Evolutionary conservation across 2,888 invertebrate species (phyloP), one percentile per base, ranked within the genome.

Genomic region (Aricia artaxerxes): DNA sequence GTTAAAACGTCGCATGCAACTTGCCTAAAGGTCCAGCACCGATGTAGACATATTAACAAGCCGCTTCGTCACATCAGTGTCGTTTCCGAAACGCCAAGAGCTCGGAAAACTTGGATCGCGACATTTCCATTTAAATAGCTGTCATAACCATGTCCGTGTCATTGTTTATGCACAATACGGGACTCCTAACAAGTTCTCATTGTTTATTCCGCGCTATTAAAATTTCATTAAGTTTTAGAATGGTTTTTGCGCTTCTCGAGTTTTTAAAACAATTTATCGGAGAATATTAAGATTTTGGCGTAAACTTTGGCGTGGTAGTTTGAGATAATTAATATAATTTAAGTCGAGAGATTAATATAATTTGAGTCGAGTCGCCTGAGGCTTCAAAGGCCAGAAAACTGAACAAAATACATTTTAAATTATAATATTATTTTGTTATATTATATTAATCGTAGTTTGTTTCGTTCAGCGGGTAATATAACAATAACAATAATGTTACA

Each of bases 81-180:
- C 88, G 88, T 90, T 90, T 91, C 89, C 89, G 88, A 87, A 90
- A 85, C 86, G 87, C 85, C 86, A 86, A 85, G 83, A 86, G 84
- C 86, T 84, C 83, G 85, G 84, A 82, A 85, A 90, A 90, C 88
- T 91, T 89, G 88, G 88, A 91, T 90, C 86, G 89, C 87, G 86
- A 90, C 92, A 89, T 92, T 91, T 91, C 89, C 91, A 91, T 92
- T 91, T 91, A 90, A 90, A 92, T 88, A 87, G 85, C 88, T 85
- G 87, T 89, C 91, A 89, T 89, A 89, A 91, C 88, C 86, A 83
- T 85, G 87, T 88, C 85, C 86, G 87, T 83, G 85, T 86, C 86
- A 87, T 89, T 89, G 89, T 90, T 87, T 89, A 83, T 83, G 82
- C 79, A 82, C 80, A 80, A 81, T 82, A 82, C 83, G 83, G 83